Conservation (phyloP, 2,113 vertebrate genomes). For the Terrapene triunguis region DNA sequence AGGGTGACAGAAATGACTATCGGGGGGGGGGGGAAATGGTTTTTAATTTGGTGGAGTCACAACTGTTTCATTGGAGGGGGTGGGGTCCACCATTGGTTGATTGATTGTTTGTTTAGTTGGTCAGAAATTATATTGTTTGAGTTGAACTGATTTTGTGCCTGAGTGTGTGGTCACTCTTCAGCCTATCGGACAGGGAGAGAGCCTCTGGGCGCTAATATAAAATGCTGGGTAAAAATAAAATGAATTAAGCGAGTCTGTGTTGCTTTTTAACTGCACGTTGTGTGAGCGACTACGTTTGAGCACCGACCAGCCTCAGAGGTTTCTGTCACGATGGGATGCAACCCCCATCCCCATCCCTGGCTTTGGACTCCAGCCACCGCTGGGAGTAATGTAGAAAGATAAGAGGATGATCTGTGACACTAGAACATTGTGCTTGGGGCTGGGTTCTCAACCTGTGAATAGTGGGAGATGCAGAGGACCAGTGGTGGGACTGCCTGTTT, state of each 20-base stretch:
- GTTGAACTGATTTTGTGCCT: not conserved
- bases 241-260: not conserved
- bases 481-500: not conserved
- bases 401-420: not conserved
- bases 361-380: no score
- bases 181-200: not conserved
- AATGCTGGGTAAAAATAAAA: not conserved
- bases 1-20: not conserved
- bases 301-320: not conserved
- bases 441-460: not conserved
- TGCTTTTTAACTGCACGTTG: not conserved
- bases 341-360: not conserved
- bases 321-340: not conserved
- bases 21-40: no score
- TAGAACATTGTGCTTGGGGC: not conserved
- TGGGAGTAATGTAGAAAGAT: not conserved
- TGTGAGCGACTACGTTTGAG: not conserved
- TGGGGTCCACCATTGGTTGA: no score
- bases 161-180: not conserved
- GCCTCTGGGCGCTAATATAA: not conserved
- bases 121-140: not conserved
- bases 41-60: no score
- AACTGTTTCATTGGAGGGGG: not conserved
- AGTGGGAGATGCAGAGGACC: not conserved
- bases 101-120: not conserved